These are phyloP conservation scores for Caranx ignobilis DNA, from an alignment of 2,113 vertebrate genomes.

Conservation along the genomic window DNA sequence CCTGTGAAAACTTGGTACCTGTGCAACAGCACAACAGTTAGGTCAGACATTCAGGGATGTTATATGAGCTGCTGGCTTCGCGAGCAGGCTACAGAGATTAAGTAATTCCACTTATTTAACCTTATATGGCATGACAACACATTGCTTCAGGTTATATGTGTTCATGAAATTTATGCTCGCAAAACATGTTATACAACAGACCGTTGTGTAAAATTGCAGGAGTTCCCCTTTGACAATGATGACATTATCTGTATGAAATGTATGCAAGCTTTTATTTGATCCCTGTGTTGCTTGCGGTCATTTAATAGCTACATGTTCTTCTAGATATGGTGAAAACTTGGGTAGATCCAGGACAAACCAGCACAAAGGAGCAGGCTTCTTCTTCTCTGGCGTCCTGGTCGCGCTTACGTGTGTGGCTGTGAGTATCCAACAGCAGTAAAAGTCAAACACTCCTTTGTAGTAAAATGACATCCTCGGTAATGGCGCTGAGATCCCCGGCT, in stretches of 20 bases:
- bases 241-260: neutral
- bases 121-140: too few species aligned
- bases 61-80: too few species aligned
- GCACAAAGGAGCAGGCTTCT: slow-evolving; percentile 85
- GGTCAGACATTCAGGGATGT: too few species aligned
- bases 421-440: slow-evolving; percentile 73
- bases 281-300: neutral
- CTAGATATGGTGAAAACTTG: slow-evolving; percentile 84
- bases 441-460: neutral
- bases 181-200: neutral
- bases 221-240: neutral
- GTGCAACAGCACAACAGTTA: neutral
- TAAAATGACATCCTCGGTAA: neutral
- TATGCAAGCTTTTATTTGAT: neutral
- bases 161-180: neutral
- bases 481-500: neutral
- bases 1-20: neutral
- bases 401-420: slow-evolving; percentile 91
- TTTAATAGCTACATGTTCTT: slow-evolving; percentile 10
- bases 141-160: too few species aligned
- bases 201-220: neutral
- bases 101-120: neutral
- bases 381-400: slow-evolving; percentile 93
- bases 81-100: too few species aligned
- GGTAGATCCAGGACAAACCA: slow-evolving; percentile 74